Percentiles rank a stretch among this genome's conserved stretches.
Evolutionary conservation across 1,140 invertebrate species (phyloP).

Genomic region (Drosophila saltans): DNA sequence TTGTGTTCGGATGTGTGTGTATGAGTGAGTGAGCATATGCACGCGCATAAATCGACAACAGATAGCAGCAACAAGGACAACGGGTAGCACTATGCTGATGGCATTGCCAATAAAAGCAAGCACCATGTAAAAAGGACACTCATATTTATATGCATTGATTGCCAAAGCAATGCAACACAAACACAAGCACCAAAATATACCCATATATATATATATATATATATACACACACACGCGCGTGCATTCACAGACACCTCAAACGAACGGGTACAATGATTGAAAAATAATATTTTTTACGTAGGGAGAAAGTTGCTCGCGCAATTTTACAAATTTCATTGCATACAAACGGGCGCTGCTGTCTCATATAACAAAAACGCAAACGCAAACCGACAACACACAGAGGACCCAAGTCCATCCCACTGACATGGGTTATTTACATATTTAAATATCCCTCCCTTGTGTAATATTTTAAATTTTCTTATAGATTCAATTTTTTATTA

Average conservation of each 20-base stretch:
- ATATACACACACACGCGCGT: conserved; percentile 18
- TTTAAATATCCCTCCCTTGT: conserved; percentile 1
- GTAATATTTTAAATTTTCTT: too few species aligned
- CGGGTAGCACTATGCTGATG: conserved; percentile 37
- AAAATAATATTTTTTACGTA: conserved; percentile 71
- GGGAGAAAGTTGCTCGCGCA: conserved; percentile 20
- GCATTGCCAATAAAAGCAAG: conserved; percentile 70
- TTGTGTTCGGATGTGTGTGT: background rate
- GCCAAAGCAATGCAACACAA: conserved; percentile 75
- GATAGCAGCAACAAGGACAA: conserved; percentile 43
- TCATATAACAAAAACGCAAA: conserved; percentile 40
- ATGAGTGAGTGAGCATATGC: conserved; percentile 53
- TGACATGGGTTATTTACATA: conserved; percentile 42
- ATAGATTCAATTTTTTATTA: background rate
- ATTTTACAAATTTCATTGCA: conserved; percentile 51
- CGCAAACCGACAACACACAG: background rate
- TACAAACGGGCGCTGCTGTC: conserved; percentile 35
- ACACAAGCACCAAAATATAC: conserved; percentile 18
- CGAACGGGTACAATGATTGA: conserved; percentile 64
- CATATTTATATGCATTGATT: conserved; percentile 80
- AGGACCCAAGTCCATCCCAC: background rate
- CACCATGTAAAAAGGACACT: conserved; percentile 78
- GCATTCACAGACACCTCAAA: conserved; percentile 12
- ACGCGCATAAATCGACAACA: conserved; percentile 78
- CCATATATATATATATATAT: conserved; percentile 24